phyloP scores from a whole-genome alignment of 2,113 vertebrate species.

The Physeter macrocephalus region DNA sequence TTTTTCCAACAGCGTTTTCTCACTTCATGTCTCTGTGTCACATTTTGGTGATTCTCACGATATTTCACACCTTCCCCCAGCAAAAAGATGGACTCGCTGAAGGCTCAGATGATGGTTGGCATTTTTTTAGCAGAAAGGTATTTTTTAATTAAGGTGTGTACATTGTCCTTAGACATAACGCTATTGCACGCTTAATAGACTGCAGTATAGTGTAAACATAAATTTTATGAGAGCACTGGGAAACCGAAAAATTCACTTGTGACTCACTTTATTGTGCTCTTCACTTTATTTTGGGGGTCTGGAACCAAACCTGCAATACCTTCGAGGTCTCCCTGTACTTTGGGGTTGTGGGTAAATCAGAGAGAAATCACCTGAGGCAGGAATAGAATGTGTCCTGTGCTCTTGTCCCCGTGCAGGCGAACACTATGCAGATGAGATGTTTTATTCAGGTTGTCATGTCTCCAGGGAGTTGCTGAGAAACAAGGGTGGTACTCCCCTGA shows the following conservation, averaged over 20 bases:
- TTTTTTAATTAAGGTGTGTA: too few species aligned
- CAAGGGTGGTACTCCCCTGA: background rate
- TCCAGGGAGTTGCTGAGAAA: background rate
- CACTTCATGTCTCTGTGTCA: background rate
- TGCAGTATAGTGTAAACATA: too few species aligned
- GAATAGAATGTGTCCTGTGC: background rate
- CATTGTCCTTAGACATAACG: too few species aligned
- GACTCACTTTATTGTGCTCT: too few species aligned
- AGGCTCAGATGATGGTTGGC: too few species aligned
- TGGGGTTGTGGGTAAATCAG: background rate
- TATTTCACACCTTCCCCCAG: background rate
- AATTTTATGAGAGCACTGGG: too few species aligned
- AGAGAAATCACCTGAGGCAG: background rate
- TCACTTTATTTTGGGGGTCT: too few species aligned
- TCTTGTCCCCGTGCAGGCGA: background rate
- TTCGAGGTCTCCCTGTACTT: background rate
- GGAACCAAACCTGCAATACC: too few species aligned
- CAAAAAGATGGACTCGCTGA: background rate
- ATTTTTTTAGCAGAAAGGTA: too few species aligned
- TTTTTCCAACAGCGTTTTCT: background rate
- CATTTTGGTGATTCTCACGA: background rate
- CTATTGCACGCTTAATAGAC: too few species aligned
- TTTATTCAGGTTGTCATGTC: background rate
- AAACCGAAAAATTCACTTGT: too few species aligned
- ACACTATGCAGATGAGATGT: background rate